phyloP scores from a whole-genome alignment of 2,888 invertebrate genomes.

The Oxycera nigricornis region DNA sequence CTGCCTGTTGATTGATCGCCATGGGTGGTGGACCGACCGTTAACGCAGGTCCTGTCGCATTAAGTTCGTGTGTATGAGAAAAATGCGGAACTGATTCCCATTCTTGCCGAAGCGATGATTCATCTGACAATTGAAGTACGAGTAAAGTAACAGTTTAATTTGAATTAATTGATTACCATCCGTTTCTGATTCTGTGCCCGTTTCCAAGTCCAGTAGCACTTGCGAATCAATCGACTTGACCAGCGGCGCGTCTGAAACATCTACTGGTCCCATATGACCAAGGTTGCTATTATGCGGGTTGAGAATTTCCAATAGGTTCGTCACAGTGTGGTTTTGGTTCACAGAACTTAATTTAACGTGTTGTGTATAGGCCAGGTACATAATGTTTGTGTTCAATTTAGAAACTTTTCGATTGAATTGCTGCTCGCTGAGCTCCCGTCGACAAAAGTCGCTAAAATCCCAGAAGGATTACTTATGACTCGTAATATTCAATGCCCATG shows the following conservation, averaged over 20 bases:
- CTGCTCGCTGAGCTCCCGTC: conserved; percentile 72
- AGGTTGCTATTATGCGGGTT: conserved; percentile 71
- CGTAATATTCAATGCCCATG: too few species aligned
- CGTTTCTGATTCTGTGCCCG: conserved; percentile 71
- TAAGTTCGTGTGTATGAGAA: conserved; percentile 37
- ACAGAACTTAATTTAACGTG: conserved; percentile 71
- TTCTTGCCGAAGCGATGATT: conserved; percentile 77
- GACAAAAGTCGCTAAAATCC: conserved; percentile 78
- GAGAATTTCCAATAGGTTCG: conserved; percentile 75
- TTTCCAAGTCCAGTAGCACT: conserved; percentile 68
- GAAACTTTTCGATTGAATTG: conserved; percentile 79
- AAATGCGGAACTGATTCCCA: conserved; percentile 74
- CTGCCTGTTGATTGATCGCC: conserved; percentile 57
- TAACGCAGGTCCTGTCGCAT: conserved; percentile 52
- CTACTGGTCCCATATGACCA: conserved; percentile 74
- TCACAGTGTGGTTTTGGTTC: conserved; percentile 73
- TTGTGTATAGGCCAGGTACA: conserved; percentile 80
- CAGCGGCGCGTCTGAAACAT: conserved; percentile 62
- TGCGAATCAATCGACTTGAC: conserved; percentile 68
- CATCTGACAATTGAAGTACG: conserved; percentile 47
- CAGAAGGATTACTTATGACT: neutral
- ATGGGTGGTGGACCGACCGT: conserved; percentile 17
- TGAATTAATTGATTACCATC: conserved; percentile 63
- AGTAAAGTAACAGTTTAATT: neutral
- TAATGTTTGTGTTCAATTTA: conserved; percentile 79